A percentile compares a stretch with the other conserved stretches of the same genome.
These are phyloP conservation scores for Parasteatoda lunata DNA, from an alignment of 2,888 invertebrate species.

Conservation along the genomic window DNA sequence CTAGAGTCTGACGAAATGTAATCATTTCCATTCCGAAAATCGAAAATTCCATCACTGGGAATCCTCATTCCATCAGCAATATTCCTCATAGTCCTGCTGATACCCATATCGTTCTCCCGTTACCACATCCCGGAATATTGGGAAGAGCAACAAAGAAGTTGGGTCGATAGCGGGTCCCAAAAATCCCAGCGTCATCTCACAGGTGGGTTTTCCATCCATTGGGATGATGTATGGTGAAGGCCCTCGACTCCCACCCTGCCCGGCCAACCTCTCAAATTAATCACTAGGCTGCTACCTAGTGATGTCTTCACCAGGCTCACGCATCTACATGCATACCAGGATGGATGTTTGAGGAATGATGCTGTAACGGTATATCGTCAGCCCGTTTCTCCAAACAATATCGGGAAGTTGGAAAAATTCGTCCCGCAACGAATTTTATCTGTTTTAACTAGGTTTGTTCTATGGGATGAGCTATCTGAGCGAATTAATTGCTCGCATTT, in stretches of 20 bases:
- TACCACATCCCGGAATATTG: background rate
- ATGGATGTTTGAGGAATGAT: slow-evolving; percentile 27
- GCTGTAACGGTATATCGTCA: background rate
- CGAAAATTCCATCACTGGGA: background rate
- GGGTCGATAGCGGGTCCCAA: slow-evolving; percentile 51
- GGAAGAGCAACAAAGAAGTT: slow-evolving; percentile 20
- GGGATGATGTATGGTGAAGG: slow-evolving; percentile 58
- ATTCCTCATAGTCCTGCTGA: background rate
- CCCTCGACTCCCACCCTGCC: slow-evolving; percentile 49
- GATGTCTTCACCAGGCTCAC: slow-evolving; percentile 61
- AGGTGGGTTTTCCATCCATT: slow-evolving; percentile 58
- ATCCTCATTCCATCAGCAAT: background rate
- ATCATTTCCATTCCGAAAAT: background rate
- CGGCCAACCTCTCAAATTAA: slow-evolving; percentile 63
- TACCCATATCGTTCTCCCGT: background rate
- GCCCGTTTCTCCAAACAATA: slow-evolving; percentile 11
- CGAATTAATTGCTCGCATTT: background rate
- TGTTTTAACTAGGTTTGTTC: background rate
- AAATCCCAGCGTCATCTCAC: slow-evolving; percentile 53
- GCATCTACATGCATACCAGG: slow-evolving; percentile 44
- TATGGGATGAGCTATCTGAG: background rate
- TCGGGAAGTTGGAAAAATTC: background rate
- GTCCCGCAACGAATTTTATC: background rate
- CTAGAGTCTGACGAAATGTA: background rate
- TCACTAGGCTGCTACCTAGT: slow-evolving; percentile 59